Evolutionary conservation across 1,140 invertebrate species (phyloP).

Genomic region (Elysia chlorotica): DNA sequence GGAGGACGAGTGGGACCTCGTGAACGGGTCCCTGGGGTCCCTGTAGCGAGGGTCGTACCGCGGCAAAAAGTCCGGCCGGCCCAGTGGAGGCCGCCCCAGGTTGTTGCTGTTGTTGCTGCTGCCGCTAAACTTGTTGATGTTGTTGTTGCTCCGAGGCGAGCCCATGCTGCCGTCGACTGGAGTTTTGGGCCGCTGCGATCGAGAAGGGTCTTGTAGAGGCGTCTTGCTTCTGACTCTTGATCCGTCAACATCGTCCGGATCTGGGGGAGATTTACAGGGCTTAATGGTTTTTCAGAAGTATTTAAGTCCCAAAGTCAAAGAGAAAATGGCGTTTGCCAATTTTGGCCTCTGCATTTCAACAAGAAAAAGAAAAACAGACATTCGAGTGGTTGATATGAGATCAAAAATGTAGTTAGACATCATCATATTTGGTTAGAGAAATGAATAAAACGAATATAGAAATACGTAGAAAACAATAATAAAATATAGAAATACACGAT

Average conservation of each 20-base stretch:
- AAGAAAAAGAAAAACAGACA: too few relatives aligned
- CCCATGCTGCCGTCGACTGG: constrained; percentile 37
- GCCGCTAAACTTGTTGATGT: constrained; percentile 25
- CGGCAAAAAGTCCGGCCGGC: constrained; percentile 38
- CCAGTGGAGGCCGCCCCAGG: constrained; percentile 41
- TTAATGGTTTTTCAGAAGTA: too few relatives aligned
- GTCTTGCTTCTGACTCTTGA: constrained; percentile 22
- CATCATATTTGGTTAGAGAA: too few relatives aligned
- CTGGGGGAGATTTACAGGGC: constrained; percentile 23
- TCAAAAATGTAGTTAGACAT: too few relatives aligned
- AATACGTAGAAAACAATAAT: too few relatives aligned
- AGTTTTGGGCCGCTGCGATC: constrained; percentile 38
- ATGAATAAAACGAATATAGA: too few relatives aligned
- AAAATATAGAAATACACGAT: too few relatives aligned
- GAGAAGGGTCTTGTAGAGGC: constrained; percentile 5
- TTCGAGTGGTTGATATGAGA: too few relatives aligned
- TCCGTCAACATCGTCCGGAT: constrained; percentile 38
- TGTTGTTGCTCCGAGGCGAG: constrained; percentile 9
- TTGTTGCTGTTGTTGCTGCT: constrained; percentile 29
- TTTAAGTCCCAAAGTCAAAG: too few relatives aligned
- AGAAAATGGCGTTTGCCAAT: too few relatives aligned
- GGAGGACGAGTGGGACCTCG: constrained; percentile 1
- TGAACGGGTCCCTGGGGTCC: constrained; percentile 1
- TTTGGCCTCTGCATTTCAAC: too few relatives aligned
- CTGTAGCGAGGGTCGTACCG: constrained; percentile 22